Evolutionary conservation across 2,113 vertebrate species (phyloP).

Genomic region (Cynoglossus semilaevis): DNA sequence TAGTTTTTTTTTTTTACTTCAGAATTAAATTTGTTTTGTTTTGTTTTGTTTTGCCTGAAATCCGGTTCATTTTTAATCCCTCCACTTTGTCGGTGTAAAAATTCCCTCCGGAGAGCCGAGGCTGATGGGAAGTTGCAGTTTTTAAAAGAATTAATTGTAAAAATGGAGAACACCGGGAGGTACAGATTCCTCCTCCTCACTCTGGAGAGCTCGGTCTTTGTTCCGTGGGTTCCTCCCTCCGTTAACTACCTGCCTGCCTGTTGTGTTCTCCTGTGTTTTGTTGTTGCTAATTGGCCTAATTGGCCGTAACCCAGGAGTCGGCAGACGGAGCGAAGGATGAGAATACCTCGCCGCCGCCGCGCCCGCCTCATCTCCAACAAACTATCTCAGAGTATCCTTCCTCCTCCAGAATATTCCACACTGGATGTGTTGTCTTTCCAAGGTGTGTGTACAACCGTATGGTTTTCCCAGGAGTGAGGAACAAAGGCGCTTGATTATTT

Average conservation of each 20-base stretch:
- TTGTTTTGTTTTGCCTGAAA: slow-evolving; percentile 39
- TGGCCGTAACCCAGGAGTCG: slow-evolving; percentile 66
- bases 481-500: slow-evolving; percentile 74
- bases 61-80: slow-evolving; percentile 61
- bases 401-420: too few relatives aligned
- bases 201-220: slow-evolving; percentile 70
- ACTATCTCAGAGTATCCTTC: too few relatives aligned
- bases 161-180: slow-evolving; percentile 68
- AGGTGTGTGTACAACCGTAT: slow-evolving; percentile 10
- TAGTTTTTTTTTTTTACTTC: too few relatives aligned
- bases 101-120: slow-evolving; percentile 57
- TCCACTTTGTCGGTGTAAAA: slow-evolving; percentile 60
- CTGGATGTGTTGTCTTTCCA: too few relatives aligned
- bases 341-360: not conserved
- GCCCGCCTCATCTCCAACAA: too few relatives aligned
- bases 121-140: slow-evolving; percentile 59
- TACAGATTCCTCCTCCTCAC: slow-evolving; percentile 61
- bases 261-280: slow-evolving; percentile 77
- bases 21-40: too few relatives aligned
- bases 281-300: slow-evolving; percentile 80
- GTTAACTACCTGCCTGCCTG: slow-evolving; percentile 72
- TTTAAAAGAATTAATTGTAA: slow-evolving; percentile 55
- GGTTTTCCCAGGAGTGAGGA: slow-evolving; percentile 49
- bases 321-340: slow-evolving; percentile 26
- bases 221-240: slow-evolving; percentile 71